Conservation (phyloP, 2,888 invertebrate genomes). For the Spodoptera picta region DNA sequence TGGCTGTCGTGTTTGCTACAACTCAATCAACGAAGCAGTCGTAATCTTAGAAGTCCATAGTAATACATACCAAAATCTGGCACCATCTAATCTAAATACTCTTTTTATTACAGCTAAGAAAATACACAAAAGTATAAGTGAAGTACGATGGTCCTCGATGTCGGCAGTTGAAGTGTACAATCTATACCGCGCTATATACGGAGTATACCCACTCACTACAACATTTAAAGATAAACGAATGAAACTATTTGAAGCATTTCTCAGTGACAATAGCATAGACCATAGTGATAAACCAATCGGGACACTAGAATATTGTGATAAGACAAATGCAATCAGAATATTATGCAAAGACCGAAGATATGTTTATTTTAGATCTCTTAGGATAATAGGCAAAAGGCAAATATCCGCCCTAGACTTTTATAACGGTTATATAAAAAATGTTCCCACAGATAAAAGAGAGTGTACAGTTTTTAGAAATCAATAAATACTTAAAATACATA, state of each 20-base stretch:
- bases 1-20: too few species aligned
- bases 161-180: conserved; percentile 91
- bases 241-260: conserved; percentile 90
- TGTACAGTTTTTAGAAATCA: conserved; percentile 73
- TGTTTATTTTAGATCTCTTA: conserved; percentile 90
- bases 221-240: conserved; percentile 89
- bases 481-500: conserved; percentile 48
- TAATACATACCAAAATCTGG: not conserved
- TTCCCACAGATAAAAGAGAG: conserved; percentile 69
- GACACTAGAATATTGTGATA: conserved; percentile 88
- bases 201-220: conserved; percentile 90
- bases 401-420: conserved; percentile 95
- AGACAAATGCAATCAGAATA: conserved; percentile 89
- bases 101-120: conserved; percentile 91
- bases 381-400: conserved; percentile 91
- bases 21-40: too few species aligned
- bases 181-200: conserved; percentile 91
- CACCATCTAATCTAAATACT: not conserved
- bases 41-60: too few species aligned
- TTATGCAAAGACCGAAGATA: conserved; percentile 90
- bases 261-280: conserved; percentile 65
- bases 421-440: conserved; percentile 94
- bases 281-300: conserved; percentile 83
- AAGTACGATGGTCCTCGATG: conserved; percentile 91
- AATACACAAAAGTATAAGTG: conserved; percentile 89